These are phyloP conservation scores for Tangara arthus DNA, from an alignment of 2,797 vertebrate genomes.

Conservation along the genomic window DNA sequence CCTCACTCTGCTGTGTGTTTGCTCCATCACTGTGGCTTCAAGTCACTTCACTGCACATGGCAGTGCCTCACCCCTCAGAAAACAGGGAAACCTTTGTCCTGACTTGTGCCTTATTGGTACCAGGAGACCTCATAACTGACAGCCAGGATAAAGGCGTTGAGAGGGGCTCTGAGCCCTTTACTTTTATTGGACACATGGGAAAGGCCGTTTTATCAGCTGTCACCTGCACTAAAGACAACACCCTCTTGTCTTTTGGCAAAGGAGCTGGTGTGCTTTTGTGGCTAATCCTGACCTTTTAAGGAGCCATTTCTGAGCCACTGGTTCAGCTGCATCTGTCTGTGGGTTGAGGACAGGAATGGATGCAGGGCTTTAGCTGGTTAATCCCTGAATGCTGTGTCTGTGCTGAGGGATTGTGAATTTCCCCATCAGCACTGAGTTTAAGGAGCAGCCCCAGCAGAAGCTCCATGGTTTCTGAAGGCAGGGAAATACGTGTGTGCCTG, in stretches of 20 bases:
- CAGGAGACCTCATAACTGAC: not conserved
- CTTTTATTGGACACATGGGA: constrained; percentile 11
- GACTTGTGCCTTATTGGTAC: not conserved
- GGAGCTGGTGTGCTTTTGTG: not conserved
- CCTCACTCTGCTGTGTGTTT: accelerated
- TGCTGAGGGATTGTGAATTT: not conserved
- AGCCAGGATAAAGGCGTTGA: constrained; percentile 38
- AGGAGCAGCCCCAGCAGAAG: not conserved
- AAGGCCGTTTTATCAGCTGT: constrained; percentile 26
- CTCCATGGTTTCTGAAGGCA: not conserved
- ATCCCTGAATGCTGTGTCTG: not conserved
- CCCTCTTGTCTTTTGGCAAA: not conserved
- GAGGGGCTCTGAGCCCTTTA: not conserved
- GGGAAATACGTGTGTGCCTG: not conserved
- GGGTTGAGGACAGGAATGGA: accelerated
- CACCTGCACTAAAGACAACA: not conserved
- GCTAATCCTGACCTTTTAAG: not conserved
- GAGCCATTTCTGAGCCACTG: not conserved
- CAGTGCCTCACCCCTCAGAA: not conserved
- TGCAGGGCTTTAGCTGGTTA: not conserved
- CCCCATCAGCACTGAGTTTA: not conserved
- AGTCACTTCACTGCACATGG: not conserved
- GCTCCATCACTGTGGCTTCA: not conserved
- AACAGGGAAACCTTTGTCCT: not conserved
- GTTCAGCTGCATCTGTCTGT: not conserved